These are phyloP conservation scores for Parauchenoglanis ngamensis DNA, from an alignment of 2,797 vertebrate genomes.

Conservation along the genomic window DNA sequence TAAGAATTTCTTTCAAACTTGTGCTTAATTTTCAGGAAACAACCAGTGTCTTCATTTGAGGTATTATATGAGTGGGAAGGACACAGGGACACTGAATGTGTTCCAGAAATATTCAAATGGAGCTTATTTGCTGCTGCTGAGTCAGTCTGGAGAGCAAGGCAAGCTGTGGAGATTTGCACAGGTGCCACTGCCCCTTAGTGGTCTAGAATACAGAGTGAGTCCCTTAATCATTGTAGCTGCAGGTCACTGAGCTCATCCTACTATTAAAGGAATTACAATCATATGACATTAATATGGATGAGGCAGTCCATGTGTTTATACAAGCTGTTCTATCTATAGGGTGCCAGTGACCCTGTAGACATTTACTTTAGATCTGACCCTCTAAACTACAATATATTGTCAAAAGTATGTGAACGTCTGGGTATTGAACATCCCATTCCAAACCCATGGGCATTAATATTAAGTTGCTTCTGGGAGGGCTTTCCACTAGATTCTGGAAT, in stretches of 20 bases:
- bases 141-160: constrained; percentile 70
- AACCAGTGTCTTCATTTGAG: constrained; percentile 74
- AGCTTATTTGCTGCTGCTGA: constrained; percentile 64
- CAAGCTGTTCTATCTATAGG: background rate
- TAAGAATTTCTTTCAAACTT: background rate
- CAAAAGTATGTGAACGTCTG: background rate
- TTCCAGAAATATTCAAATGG: constrained; percentile 68
- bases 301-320: background rate
- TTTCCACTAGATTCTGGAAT: background rate
- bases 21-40: constrained; percentile 57
- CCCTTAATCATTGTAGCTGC: background rate
- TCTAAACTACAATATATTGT: background rate
- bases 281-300: constrained; percentile 14
- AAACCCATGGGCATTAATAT: background rate
- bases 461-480: background rate
- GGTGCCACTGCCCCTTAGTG: constrained; percentile 59
- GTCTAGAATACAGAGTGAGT: constrained; percentile 71
- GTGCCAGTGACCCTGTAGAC: background rate
- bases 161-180: constrained; percentile 72
- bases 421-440: no score
- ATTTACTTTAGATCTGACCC: background rate
- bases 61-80: constrained; percentile 75
- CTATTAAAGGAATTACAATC: background rate
- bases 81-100: constrained; percentile 69
- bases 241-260: background rate